Conservation (phyloP, 1,140 invertebrate species). For the Bombyx mori region ASM3026992v2 NC_085133.1:7684501-7685000, state of each 20-base stretch:
- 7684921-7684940: slow-evolving; percentile 58
- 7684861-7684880: slow-evolving; percentile 72
- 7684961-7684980: slow-evolving; percentile 50
- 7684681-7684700: no score
- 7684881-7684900: slow-evolving; percentile 76
- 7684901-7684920: slow-evolving; percentile 71
- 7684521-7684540: no score
- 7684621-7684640: no score
- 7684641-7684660: no score
- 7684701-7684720: no score
- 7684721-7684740: no score
- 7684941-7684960: slow-evolving; percentile 73
- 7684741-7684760: no score
- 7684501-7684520: no score
- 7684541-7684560: not conserved
- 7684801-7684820: not conserved
- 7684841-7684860: slow-evolving; percentile 69
- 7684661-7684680: no score
- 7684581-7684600: not conserved
- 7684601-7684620: not conserved
- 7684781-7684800: not conserved
- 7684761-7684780: not conserved
- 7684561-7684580: not conserved
- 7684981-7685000: no score
- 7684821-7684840: slow-evolving; percentile 68